Percentiles rank a stretch among this genome's conserved stretches.
Conservation (phyloP, 2,797 vertebrate species). For the Ctenosaura bakeri region DNA sequence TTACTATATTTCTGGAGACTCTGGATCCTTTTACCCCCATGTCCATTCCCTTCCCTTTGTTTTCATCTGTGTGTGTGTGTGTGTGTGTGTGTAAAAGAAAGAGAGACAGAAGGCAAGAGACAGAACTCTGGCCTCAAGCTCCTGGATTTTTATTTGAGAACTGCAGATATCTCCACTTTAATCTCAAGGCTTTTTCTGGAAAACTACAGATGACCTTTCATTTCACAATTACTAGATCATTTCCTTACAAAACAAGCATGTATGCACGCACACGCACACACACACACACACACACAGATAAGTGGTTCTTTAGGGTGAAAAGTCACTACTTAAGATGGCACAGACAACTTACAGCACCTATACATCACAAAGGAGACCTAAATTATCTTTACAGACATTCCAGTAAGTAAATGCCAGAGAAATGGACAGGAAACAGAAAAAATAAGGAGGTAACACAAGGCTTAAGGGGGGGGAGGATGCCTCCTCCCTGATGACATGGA, state of each 20-base stretch:
- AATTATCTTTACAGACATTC: background rate
- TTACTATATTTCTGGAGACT: slow-evolving; percentile 65
- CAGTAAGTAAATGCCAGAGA: background rate
- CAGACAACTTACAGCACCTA: background rate
- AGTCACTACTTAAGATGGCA: background rate
- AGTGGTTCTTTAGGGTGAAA: background rate
- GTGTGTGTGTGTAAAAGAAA: background rate
- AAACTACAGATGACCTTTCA: slow-evolving; percentile 58
- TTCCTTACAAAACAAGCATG: background rate
- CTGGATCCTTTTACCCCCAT: slow-evolving; percentile 53
- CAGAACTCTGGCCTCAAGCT: slow-evolving; percentile 49
- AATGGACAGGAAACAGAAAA: background rate
- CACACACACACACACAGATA: background rate
- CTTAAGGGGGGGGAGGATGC: background rate
- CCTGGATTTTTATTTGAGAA: slow-evolving; percentile 31
- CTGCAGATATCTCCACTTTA: slow-evolving; percentile 44
- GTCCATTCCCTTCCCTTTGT: slow-evolving; percentile 39
- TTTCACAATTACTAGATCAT: background rate
- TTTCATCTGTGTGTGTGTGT: slow-evolving; percentile 31
- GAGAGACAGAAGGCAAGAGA: slow-evolving; percentile 22
- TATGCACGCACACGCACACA: too few species aligned
- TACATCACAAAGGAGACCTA: background rate
- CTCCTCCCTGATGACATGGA: too few species aligned
- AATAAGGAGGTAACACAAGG: background rate
- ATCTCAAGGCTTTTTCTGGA: slow-evolving; percentile 47